Conservation (phyloP, 2,113 vertebrate genomes). For the Colossoma macropomum region DNA sequence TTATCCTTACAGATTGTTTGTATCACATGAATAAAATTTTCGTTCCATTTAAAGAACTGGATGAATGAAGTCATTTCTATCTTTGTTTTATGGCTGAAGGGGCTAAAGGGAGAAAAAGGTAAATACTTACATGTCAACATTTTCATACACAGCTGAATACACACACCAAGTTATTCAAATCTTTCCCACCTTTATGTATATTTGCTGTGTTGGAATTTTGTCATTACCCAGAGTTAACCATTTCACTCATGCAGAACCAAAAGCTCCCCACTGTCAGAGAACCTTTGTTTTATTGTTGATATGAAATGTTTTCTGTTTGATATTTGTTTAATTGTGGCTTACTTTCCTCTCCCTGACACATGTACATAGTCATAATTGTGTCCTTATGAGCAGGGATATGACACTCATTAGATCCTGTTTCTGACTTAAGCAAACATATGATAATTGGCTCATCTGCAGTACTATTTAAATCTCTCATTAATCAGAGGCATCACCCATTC, state of each 20-base stretch:
- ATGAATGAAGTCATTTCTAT: too few relatives aligned
- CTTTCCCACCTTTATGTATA: conserved; percentile 17
- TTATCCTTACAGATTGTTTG: too few relatives aligned
- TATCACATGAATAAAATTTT: not conserved
- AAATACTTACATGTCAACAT: conserved; percentile 15
- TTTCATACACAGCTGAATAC: not conserved
- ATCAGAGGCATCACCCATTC: not conserved
- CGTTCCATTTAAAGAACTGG: too few relatives aligned
- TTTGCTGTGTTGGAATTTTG: conserved; percentile 19
- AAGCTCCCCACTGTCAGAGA: not conserved
- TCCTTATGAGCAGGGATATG: conserved; percentile 9
- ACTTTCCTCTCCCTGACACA: not conserved
- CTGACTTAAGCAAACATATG: conserved; percentile 19
- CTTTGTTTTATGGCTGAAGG: not conserved
- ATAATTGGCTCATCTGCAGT: not conserved
- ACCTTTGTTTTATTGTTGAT: not conserved
- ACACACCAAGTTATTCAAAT: conserved; percentile 2
- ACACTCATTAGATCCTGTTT: conserved; percentile 44
- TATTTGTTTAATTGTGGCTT: conserved; percentile 1
- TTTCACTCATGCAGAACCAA: not conserved
- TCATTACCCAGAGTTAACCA: not conserved
- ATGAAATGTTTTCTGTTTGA: not conserved
- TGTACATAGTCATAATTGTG: not conserved
- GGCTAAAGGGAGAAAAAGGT: not conserved
- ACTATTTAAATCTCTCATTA: conserved; percentile 33